Evolutionary conservation across 1,140 invertebrate species (phyloP), one percentile per base, ranked within the genome.

Genomic region (Nebria ingens): DNA sequence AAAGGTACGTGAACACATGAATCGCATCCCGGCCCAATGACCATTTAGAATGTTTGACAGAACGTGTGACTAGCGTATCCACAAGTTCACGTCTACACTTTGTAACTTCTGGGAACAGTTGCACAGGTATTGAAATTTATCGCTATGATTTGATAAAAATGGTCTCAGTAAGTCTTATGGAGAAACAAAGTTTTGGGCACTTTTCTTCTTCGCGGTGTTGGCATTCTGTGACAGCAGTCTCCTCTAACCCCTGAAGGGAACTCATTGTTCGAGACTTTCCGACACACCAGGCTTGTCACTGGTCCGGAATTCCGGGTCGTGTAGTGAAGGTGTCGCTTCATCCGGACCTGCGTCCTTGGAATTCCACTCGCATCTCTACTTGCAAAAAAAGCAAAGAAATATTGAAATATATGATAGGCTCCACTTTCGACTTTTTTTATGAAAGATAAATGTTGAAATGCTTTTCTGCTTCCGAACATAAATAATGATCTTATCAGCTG

Each of bases 401-500:
- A 45, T 45, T 45, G 15, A 45, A 45, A 45, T 12, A 45, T 45
- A 45, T 45, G 40, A 45, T 45, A 17, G 3, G 6, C 17, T 45
- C 40, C 40, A 17, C 40, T 45, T 45, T 17, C 17, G 4, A 17
- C 6, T 3, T n/a, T n/a, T n/a, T n/a, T n/a, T n/a, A n/a, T n/a
- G n/a, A n/a, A 17, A 45, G 40, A 45, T 17, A 45, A 45, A 45
- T 45, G 9, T 17, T 4, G 6, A 45, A 45, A 45, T 12, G 15
- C 3, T 34, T 45, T 45, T 45, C 17, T 45, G 40, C 40, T 17
- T 17, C 3, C 6, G 40, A 34, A 17, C 40, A 45, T 45, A 45
- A 45, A 45, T 45, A 45, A 45, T 45, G 40, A 45, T 45, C 40
- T 45, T 45, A 45, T 45, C 17, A 17, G 40, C 40, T 17, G 3